Percentiles rank a stretch among this genome's conserved stretches.
phyloP scores from a whole-genome alignment of 2,888 invertebrate species.

The Creontiades dilutus region DNA sequence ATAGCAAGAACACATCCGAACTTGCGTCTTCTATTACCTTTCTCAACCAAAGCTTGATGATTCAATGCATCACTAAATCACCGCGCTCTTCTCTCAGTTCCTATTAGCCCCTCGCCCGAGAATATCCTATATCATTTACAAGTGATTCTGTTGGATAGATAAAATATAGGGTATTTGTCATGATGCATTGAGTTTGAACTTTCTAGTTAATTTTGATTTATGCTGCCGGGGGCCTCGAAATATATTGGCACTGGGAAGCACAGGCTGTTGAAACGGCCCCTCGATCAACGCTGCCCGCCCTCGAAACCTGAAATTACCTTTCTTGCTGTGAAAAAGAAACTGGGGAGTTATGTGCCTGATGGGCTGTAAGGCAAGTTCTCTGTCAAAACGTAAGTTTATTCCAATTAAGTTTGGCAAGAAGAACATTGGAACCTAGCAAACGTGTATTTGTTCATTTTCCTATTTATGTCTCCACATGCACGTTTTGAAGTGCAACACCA shows the following conservation, averaged over 20 bases:
- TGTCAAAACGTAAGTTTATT: too few relatives aligned
- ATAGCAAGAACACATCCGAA: too few relatives aligned
- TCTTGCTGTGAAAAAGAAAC: constrained; percentile 12
- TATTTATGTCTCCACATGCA: too few relatives aligned
- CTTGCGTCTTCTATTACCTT: constrained; percentile 6
- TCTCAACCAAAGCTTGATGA: constrained; percentile 9
- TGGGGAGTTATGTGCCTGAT: not conserved
- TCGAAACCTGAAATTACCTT: constrained; percentile 17
- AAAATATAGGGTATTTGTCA: constrained; percentile 42
- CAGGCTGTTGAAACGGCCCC: constrained; percentile 29
- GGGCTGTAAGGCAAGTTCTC: too few relatives aligned
- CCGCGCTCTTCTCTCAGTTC: constrained; percentile 14
- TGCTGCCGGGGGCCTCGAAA: constrained; percentile 21
- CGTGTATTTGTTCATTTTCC: too few relatives aligned
- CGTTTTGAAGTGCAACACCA: too few relatives aligned
- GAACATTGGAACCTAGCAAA: too few relatives aligned
- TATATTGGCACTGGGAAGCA: constrained; percentile 35
- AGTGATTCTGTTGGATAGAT: constrained; percentile 28
- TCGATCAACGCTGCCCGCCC: constrained; percentile 6
- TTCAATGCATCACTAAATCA: constrained; percentile 25
- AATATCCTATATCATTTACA: constrained; percentile 42
- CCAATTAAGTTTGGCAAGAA: too few relatives aligned
- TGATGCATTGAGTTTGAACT: constrained; percentile 39
- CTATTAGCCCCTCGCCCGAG: constrained; percentile 17
- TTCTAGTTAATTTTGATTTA: constrained; percentile 38